Evolutionary conservation across 2,888 invertebrate species (phyloP).

Genomic region (Tipula helvola): DNA sequence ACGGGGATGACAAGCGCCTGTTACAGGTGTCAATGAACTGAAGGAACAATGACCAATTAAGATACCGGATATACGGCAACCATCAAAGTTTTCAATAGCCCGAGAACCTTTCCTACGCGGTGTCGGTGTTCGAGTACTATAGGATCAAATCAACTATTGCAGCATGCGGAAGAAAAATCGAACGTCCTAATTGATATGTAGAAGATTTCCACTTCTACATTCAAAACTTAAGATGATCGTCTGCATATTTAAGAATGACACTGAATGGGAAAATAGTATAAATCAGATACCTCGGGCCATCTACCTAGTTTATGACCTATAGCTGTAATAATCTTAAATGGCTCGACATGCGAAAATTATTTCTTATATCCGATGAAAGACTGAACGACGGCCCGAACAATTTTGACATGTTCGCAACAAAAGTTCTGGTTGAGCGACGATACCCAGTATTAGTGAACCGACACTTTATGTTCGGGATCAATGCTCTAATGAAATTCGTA

Average conservation of each 20-base stretch:
- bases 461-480: not conserved
- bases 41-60: not conserved
- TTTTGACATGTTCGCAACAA: not conserved
- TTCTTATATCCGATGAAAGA: not conserved
- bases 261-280: not conserved
- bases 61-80: not conserved
- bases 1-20: too few species aligned
- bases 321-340: not conserved
- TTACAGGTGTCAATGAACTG: not conserved
- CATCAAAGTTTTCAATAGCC: not conserved
- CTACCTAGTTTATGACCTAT: not conserved
- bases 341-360: not conserved
- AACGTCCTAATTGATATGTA: not conserved
- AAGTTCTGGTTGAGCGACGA: not conserved
- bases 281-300: not conserved
- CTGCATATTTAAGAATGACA: not conserved
- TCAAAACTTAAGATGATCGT: not conserved
- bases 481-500: not conserved
- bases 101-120: not conserved
- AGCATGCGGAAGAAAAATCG: not conserved
- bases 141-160: not conserved
- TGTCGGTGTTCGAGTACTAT: not conserved
- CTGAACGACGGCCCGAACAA: not conserved
- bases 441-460: not conserved
- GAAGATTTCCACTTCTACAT: not conserved